Percentiles rank a stretch among this genome's conserved stretches.
phyloP scores from a whole-genome alignment of 2,113 vertebrate species.

The Papio anubis region DNA sequence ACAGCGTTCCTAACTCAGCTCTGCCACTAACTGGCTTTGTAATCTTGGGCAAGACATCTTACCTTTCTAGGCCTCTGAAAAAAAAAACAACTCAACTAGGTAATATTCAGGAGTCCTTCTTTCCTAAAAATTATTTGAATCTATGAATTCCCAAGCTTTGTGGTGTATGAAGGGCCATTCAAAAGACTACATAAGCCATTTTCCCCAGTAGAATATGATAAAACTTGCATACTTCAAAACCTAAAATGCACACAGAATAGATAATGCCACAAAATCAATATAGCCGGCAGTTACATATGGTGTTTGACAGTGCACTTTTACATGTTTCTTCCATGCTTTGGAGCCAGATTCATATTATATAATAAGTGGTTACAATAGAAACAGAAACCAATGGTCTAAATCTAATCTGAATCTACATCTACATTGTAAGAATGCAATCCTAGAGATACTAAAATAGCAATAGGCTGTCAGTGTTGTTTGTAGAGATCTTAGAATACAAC shows the following conservation, averaged over 20 bases:
- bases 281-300: neutral
- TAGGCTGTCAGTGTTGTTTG: neutral
- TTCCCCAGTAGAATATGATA: neutral
- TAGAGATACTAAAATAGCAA: slow-evolving; percentile 22
- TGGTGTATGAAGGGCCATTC: neutral
- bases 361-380: neutral
- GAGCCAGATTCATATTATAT: neutral
- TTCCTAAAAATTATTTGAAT: slow-evolving; percentile 24
- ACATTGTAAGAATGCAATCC: neutral
- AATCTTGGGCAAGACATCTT: neutral
- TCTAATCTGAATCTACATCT: neutral
- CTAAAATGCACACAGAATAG: neutral
- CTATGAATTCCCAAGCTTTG: neutral
- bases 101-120: neutral
- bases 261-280: neutral
- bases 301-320: neutral
- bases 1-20: neutral
- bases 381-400: slow-evolving; percentile 4
- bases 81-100: neutral
- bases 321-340: neutral
- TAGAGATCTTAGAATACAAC: neutral
- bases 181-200: slow-evolving; percentile 6
- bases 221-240: slow-evolving; percentile 25
- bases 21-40: neutral
- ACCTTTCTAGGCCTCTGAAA: neutral